Conservation (phyloP, 2,113 vertebrate genomes). For the Macheiramphus alcinus region DNA sequence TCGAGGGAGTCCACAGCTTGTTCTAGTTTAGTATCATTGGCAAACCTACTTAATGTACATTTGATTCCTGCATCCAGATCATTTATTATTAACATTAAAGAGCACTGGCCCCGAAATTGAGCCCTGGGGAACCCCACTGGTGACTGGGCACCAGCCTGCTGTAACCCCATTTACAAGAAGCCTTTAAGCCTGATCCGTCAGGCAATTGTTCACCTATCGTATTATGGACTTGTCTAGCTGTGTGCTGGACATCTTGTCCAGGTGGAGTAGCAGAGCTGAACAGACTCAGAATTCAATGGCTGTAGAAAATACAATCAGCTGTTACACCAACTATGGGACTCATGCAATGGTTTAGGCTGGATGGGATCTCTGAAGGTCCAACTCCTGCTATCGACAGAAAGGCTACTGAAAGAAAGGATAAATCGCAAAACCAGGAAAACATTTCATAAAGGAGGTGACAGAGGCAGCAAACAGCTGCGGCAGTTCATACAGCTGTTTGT, state of each 20-base stretch:
- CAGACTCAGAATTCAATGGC: neutral
- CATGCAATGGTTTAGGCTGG: neutral
- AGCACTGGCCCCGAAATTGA: neutral
- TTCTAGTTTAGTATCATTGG: neutral
- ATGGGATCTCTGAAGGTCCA: neutral
- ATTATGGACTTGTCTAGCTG: neutral
- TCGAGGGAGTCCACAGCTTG: neutral
- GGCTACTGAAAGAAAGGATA: neutral
- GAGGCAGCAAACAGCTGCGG: neutral
- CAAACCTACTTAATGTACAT: neutral
- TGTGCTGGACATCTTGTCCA: neutral
- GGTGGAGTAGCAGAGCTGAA: neutral
- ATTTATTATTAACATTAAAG: neutral
- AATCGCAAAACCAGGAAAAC: neutral
- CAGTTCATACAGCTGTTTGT: neutral
- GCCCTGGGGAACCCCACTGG: neutral
- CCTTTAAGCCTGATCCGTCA: accelerated
- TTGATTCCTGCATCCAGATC: neutral
- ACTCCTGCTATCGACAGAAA: neutral
- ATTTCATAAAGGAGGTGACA: neutral
- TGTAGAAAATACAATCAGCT: neutral
- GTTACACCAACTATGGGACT: neutral
- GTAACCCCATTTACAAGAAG: neutral
- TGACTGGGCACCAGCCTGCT: neutral
- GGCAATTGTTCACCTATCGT: too few relatives aligned